phyloP scores from a whole-genome alignment of 1,140 invertebrate species.

The Zaprionus gabonicus region DNA sequence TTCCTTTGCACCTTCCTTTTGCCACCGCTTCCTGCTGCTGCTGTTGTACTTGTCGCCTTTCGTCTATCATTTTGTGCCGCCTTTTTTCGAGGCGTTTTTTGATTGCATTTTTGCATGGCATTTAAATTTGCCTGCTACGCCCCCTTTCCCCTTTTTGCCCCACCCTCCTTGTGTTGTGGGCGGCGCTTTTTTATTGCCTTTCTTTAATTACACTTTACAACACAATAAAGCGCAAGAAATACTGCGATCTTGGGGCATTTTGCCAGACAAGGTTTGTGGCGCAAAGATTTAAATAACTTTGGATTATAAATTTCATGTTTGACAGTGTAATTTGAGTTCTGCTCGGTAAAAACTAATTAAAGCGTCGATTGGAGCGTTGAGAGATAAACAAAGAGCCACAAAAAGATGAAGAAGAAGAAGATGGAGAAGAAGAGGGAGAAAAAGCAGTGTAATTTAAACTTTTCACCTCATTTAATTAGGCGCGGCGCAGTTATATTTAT shows the following conservation, averaged over 20 bases:
- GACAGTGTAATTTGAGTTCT: constrained; percentile 17
- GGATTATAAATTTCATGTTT: constrained; percentile 13
- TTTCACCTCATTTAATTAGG: constrained; percentile 62
- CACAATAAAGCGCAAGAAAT: not conserved
- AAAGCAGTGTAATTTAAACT: constrained; percentile 38
- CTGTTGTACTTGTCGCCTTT: constrained; percentile 18
- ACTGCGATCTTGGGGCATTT: not conserved
- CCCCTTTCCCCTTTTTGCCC: constrained; percentile 5
- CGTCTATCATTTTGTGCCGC: constrained; percentile 54
- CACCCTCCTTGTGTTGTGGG: constrained; percentile 15
- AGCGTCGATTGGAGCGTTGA: constrained; percentile 40
- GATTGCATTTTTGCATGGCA: constrained; percentile 59
- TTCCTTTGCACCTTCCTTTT: not conserved
- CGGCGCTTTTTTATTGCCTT: constrained; percentile 37
- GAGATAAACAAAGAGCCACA: not conserved
- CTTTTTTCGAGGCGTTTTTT: constrained; percentile 46
- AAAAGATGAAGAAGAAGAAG: not conserved
- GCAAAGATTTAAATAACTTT: not conserved
- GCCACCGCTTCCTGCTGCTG: not conserved
- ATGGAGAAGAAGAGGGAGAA: not conserved
- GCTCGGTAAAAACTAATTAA: constrained; percentile 40
- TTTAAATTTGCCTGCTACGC: constrained; percentile 31
- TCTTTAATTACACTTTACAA: constrained; percentile 44
- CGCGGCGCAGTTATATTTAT: constrained; percentile 32
- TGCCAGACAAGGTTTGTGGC: not conserved